Conservation (phyloP, 2,113 vertebrate genomes). For the Psophia crepitans region DNA sequence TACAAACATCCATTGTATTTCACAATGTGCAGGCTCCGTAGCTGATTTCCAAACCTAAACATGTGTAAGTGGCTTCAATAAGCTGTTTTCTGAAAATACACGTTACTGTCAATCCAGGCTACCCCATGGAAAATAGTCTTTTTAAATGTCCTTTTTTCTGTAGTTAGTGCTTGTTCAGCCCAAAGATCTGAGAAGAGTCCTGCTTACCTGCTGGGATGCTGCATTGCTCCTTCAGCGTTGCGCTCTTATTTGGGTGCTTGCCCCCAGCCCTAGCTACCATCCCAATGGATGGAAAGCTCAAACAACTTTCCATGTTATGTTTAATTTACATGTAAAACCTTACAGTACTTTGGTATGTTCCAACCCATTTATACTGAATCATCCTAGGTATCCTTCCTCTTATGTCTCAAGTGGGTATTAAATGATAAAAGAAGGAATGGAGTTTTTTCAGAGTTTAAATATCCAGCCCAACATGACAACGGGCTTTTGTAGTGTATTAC, state of each 20-base stretch:
- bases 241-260: not conserved
- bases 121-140: not conserved
- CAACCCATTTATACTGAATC: not conserved
- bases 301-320: not conserved
- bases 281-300: not conserved
- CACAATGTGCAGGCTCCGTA: not conserved
- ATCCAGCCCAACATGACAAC: not conserved
- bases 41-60: slow-evolving; percentile 31
- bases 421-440: not conserved
- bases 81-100: slow-evolving; percentile 2
- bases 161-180: not conserved
- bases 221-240: not conserved
- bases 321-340: not conserved
- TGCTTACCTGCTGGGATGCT: not conserved
- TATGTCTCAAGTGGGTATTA: not conserved
- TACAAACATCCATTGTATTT: slow-evolving; percentile 21
- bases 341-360: not conserved
- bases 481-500: not conserved
- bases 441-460: not conserved
- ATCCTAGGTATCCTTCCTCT: not conserved
- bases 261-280: not conserved
- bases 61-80: not conserved
- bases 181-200: not conserved
- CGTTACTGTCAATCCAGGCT: slow-evolving; percentile 11
- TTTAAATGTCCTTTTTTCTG: not conserved